Conservation (phyloP, 1,140 invertebrate species). For the Brachionus manjavacas region DNA sequence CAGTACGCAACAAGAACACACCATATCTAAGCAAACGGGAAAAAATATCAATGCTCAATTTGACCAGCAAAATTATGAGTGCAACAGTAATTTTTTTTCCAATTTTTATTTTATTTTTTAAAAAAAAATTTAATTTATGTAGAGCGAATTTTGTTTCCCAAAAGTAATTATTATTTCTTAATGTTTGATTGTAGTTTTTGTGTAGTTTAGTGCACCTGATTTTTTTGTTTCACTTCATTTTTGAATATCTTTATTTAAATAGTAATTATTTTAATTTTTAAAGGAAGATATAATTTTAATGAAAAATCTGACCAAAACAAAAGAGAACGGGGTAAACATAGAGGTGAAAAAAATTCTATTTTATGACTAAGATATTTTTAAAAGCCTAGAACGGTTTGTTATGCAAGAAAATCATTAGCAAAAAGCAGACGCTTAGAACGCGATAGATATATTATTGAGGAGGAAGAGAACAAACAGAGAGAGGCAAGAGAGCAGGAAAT, state of each 20-base stretch:
- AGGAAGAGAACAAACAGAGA: neutral
- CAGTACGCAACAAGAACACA: conserved; percentile 23
- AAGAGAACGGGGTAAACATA: neutral
- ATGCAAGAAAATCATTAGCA: neutral
- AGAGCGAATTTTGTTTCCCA: conserved; percentile 27
- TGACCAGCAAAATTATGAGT: conserved; percentile 42
- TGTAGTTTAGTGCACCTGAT: neutral
- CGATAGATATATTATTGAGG: neutral
- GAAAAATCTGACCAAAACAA: neutral
- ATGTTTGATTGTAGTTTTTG: neutral
- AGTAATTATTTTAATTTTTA: neutral
- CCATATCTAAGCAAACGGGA: conserved; percentile 34
- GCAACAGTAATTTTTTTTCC: conserved; percentile 37
- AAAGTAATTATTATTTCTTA: conserved; percentile 20
- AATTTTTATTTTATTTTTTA: neutral
- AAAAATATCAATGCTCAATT: conserved; percentile 33
- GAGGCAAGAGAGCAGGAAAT: neutral
- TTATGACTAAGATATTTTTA: neutral
- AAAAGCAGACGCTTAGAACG: neutral
- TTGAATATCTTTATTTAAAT: neutral
- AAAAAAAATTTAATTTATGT: neutral
- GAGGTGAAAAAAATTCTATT: neutral
- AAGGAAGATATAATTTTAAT: conserved; percentile 21
- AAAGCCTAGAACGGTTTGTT: neutral
- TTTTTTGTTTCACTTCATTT: conserved; percentile 10